phyloP scores from a whole-genome alignment of 2,888 invertebrate species.

The Drosophila yooni region DNA sequence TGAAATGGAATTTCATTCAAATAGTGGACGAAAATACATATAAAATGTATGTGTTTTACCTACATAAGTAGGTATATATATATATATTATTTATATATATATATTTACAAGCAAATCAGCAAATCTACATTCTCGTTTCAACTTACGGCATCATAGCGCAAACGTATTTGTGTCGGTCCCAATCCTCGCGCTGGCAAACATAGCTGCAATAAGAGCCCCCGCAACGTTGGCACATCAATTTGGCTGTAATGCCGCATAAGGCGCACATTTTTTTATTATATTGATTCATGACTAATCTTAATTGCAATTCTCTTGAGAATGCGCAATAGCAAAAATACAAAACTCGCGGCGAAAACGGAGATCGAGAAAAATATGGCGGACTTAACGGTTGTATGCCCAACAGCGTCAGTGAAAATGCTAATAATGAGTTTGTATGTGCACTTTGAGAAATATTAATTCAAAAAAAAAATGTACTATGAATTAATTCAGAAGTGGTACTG shows the following conservation, averaged over 20 bases:
- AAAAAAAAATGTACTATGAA: background rate
- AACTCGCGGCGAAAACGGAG: conserved; percentile 4
- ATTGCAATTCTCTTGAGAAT: background rate
- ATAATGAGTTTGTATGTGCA: background rate
- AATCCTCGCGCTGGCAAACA: conserved; percentile 56
- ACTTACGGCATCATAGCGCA: conserved; percentile 61
- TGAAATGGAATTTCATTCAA: background rate
- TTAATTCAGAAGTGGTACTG: background rate
- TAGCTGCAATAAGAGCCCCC: conserved; percentile 54
- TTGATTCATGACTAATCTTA: conserved; percentile 3
- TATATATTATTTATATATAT: background rate
- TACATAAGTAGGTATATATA: too few relatives aligned
- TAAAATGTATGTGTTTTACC: background rate
- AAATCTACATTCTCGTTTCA: background rate
- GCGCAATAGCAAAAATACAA: background rate
- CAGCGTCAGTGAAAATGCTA: background rate
- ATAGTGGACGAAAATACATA: background rate
- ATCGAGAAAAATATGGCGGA: conserved; percentile 23
- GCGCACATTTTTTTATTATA: conserved; percentile 16
- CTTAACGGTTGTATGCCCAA: conserved; percentile 41
- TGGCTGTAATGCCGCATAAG: conserved; percentile 27
- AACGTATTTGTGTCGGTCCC: conserved; percentile 51
- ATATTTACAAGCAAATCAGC: background rate
- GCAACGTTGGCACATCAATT: conserved; percentile 60
- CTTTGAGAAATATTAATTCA: background rate